Conservation (phyloP, 2,888 invertebrate genomes). For the Elmis aenea region DNA sequence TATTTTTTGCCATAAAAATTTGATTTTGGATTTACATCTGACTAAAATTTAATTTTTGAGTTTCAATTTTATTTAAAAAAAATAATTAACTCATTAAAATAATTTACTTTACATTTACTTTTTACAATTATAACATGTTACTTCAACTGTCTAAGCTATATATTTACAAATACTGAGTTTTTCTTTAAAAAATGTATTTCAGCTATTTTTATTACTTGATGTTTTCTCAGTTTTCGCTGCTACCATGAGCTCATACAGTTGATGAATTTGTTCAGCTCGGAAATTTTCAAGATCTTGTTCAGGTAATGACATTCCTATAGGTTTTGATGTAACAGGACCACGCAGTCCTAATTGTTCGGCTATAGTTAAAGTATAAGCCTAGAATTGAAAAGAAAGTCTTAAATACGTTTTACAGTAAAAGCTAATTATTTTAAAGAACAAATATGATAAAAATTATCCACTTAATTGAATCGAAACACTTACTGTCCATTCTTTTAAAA, state of each 20-base stretch:
- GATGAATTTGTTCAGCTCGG: conserved; percentile 76
- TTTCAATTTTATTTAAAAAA: too few species aligned
- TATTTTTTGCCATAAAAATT: too few species aligned
- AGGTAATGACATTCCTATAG: conserved; percentile 61
- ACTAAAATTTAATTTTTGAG: too few species aligned
- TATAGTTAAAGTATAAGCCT: conserved; percentile 74
- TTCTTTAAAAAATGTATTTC: too few species aligned
- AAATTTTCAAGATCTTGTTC: conserved; percentile 63
- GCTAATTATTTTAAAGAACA: too few species aligned
- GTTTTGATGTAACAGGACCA: conserved; percentile 52
- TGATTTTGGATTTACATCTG: too few species aligned
- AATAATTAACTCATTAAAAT: too few species aligned
- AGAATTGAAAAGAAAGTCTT: conserved; percentile 37
- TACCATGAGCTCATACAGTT: conserved; percentile 76
- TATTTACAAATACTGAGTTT: neutral
- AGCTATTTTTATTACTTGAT: neutral
- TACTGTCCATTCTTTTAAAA: conserved; percentile 88
- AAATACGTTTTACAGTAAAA: too few species aligned
- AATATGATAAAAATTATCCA: too few species aligned
- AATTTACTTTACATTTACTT: too few species aligned
- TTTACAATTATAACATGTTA: neutral
- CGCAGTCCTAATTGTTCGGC: conserved; percentile 60
- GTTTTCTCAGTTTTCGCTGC: conserved; percentile 51
- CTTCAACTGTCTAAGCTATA: neutral
- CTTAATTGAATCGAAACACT: too few species aligned